These are phyloP conservation scores for Philaethria dido DNA, from an alignment of 2,888 invertebrate species.

Conservation along the genomic window DNA sequence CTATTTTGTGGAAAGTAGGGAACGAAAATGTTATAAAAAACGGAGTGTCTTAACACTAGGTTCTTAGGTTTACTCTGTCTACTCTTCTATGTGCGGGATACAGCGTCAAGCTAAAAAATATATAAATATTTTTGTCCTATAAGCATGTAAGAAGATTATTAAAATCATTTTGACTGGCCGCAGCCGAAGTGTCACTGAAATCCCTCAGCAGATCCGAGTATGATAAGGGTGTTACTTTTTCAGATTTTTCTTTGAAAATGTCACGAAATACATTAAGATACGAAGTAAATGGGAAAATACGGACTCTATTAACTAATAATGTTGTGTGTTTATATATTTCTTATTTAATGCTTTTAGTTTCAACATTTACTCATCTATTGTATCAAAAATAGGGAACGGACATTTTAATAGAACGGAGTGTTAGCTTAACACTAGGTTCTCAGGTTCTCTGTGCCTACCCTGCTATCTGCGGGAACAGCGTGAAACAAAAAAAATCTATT, in stretches of 20 bases:
- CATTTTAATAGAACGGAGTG: too few species aligned
- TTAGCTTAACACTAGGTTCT: too few species aligned
- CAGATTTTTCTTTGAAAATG: constrained; percentile 37
- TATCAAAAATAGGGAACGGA: too few species aligned
- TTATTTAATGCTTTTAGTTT: background rate
- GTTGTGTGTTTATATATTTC: background rate
- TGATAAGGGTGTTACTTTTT: constrained; percentile 39
- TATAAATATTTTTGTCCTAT: background rate
- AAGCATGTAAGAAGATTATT: constrained; percentile 1
- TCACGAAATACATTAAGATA: constrained; percentile 27
- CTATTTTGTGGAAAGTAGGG: too few species aligned
- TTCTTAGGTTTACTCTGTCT: too few species aligned
- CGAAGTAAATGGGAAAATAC: constrained; percentile 1
- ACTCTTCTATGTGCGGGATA: too few species aligned
- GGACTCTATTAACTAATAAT: background rate
- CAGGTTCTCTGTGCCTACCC: too few species aligned
- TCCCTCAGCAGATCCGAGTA: constrained; percentile 33
- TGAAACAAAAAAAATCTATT: too few species aligned
- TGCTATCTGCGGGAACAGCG: too few species aligned
- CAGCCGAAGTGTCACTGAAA: constrained; percentile 34
- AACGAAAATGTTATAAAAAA: too few species aligned
- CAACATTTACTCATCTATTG: too few species aligned
- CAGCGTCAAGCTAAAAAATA: background rate
- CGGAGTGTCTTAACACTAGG: too few species aligned
- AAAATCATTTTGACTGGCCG: constrained; percentile 16